Conservation (phyloP, 2,113 vertebrate species). For the Silurus asotus region DNA sequence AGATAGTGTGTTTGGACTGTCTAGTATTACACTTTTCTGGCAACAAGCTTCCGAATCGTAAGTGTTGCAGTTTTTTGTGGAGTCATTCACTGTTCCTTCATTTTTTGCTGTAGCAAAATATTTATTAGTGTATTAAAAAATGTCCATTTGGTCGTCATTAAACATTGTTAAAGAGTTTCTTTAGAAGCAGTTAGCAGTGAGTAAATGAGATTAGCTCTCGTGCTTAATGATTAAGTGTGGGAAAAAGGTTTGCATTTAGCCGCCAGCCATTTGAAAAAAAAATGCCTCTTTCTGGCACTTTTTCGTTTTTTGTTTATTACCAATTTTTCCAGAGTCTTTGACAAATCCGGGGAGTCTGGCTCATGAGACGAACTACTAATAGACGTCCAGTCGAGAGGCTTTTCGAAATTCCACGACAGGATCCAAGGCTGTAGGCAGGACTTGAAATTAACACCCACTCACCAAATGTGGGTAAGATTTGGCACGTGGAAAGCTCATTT, state of each 20-base stretch:
- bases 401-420: constrained; percentile 9
- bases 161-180: not conserved
- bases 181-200: not conserved
- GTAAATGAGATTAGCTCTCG: not conserved
- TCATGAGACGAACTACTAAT: not conserved
- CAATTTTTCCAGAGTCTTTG: constrained; percentile 8
- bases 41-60: not conserved
- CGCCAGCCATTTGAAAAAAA: not conserved
- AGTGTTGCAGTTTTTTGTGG: not conserved
- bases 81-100: not conserved
- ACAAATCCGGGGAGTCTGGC: constrained; percentile 15
- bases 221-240: not conserved
- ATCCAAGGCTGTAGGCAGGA: constrained; percentile 19
- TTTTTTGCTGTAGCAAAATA: not conserved
- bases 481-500: not conserved
- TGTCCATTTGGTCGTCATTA: not conserved
- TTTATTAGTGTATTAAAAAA: not conserved
- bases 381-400: not conserved
- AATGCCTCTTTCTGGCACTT: not conserved
- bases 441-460: constrained; percentile 22
- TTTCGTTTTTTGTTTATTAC: not conserved
- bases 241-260: not conserved
- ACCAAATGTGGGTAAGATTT: constrained; percentile 3
- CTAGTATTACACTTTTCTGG: not conserved
- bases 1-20: too few species aligned